Conservation (phyloP, 92 coral and sea anemone species). For the Epizoanthus rinbou region DNA sequence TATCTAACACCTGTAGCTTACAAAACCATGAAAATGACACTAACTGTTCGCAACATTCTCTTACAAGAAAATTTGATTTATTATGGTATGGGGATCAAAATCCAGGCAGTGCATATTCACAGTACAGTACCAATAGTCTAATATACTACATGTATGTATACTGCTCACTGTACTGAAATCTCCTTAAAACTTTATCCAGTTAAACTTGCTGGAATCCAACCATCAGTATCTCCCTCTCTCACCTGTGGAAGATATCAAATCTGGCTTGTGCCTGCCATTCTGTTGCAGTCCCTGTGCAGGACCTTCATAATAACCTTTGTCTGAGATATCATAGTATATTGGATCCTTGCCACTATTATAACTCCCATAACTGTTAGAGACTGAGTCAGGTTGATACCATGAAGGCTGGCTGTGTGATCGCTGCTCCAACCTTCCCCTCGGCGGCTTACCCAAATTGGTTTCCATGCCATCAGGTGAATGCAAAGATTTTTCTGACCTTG, state of each 20-base stretch:
- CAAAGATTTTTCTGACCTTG: conserved; percentile 53
- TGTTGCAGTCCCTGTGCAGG: conserved; percentile 53
- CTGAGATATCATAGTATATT: conserved; percentile 19
- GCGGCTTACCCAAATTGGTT: conserved; percentile 2
- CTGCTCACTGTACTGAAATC: too few species aligned
- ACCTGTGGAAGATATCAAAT: conserved; percentile 43
- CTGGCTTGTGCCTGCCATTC: conserved; percentile 36
- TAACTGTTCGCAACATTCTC: too few species aligned
- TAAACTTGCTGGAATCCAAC: too few species aligned
- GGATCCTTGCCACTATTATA: conserved; percentile 28
- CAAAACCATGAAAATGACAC: too few species aligned
- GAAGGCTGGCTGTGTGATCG: conserved; percentile 15
- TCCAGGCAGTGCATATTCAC: too few species aligned
- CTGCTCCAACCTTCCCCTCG: not conserved
- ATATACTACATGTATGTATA: too few species aligned
- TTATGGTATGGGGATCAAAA: too few species aligned
- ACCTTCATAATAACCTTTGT: conserved; percentile 58
- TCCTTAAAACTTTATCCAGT: too few species aligned
- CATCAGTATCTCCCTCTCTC: not conserved
- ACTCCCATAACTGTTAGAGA: conserved; percentile 29
- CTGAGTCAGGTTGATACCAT: conserved; percentile 15
- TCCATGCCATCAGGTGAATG: conserved; percentile 46
- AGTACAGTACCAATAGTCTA: too few species aligned
- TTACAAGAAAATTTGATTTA: too few species aligned
- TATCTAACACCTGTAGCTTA: too few species aligned